phyloP scores from a whole-genome alignment of 2,888 invertebrate species.

The Leptothorax acervorum region DNA sequence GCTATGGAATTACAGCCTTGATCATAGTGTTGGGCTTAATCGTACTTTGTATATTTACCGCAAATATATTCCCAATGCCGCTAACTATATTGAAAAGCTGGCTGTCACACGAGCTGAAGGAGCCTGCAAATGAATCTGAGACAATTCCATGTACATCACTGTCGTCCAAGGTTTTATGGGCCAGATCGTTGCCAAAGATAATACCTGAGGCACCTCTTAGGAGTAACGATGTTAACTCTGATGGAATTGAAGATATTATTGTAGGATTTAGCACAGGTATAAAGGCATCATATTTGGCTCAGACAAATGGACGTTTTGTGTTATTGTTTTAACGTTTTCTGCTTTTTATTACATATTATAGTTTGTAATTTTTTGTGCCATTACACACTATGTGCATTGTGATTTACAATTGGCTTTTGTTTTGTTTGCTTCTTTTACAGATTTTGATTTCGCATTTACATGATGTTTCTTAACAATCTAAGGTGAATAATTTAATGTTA shows the following conservation, averaged over 20 bases:
- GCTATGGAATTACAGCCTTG: constrained; percentile 89
- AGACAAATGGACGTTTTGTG: neutral
- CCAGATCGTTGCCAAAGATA: constrained; percentile 89
- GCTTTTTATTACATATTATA: constrained; percentile 9
- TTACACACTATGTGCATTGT: constrained; percentile 31
- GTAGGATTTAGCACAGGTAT: constrained; percentile 93
- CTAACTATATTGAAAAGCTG: constrained; percentile 88
- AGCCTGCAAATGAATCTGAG: constrained; percentile 76
- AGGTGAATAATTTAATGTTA: constrained; percentile 46
- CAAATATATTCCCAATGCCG: constrained; percentile 89
- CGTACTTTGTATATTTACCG: constrained; percentile 88
- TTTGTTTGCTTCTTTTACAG: constrained; percentile 60
- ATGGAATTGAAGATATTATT: constrained; percentile 90
- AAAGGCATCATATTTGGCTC: neutral
- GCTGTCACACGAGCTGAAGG: constrained; percentile 84
- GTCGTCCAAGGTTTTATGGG: constrained; percentile 89
- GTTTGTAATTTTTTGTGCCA: neutral
- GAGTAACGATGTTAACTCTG: constrained; percentile 90
- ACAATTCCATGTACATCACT: constrained; percentile 88
- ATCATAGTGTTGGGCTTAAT: constrained; percentile 88
- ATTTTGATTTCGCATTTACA: constrained; percentile 70
- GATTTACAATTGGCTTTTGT: constrained; percentile 51
- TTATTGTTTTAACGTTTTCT: neutral
- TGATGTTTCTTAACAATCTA: constrained; percentile 52
- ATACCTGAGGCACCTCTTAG: constrained; percentile 92